Conservation (phyloP, 2,797 vertebrate species). For the Aerospiza tachiro region DNA sequence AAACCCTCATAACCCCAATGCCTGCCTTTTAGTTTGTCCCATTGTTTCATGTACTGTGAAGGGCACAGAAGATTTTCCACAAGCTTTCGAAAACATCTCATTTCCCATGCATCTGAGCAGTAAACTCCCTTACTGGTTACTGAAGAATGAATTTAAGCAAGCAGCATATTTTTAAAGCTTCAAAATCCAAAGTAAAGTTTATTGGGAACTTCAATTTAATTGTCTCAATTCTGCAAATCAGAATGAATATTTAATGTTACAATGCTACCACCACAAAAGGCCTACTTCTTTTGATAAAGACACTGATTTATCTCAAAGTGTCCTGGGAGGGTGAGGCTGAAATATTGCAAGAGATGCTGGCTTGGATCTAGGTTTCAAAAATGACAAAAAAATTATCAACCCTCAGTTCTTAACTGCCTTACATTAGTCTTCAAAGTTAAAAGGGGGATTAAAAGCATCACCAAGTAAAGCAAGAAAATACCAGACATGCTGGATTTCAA, state of each 20-base stretch:
- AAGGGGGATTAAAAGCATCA: slow-evolving; percentile 35
- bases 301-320: slow-evolving; percentile 17
- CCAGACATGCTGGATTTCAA: slow-evolving; percentile 56
- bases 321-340: background rate
- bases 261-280: background rate
- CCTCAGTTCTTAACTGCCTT: slow-evolving; percentile 16
- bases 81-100: background rate
- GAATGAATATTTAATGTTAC: slow-evolving; percentile 31
- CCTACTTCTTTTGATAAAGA: background rate
- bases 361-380: slow-evolving; percentile 32
- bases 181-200: slow-evolving; percentile 5
- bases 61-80: background rate
- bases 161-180: background rate
- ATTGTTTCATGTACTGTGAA: background rate
- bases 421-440: slow-evolving; percentile 38
- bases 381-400: slow-evolving; percentile 24
- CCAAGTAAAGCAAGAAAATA: slow-evolving; percentile 51
- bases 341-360: slow-evolving; percentile 11
- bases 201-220: background rate
- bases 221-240: background rate
- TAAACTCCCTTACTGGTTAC: background rate
- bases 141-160: background rate
- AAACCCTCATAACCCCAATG: background rate
- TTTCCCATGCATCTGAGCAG: background rate
- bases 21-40: background rate